A percentile compares a stretch with the other conserved stretches of the same genome.
Evolutionary conservation across 2,888 invertebrate species (phyloP).

Genomic region (Anthrax anthrax): DNA sequence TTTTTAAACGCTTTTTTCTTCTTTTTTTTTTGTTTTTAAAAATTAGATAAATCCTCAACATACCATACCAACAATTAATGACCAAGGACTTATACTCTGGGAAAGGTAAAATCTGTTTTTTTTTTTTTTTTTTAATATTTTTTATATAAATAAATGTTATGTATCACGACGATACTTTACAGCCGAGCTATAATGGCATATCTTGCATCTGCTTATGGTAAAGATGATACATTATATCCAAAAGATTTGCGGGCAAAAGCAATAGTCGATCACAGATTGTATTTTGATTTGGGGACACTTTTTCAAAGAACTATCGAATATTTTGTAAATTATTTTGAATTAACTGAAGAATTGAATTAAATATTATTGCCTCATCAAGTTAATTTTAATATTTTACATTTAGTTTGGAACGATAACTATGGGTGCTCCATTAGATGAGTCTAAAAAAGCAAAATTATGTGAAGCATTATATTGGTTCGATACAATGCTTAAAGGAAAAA

Average conservation of each 20-base stretch:
- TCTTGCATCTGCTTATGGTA: conserved; percentile 43
- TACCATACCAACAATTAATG: conserved; percentile 42
- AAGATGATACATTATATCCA: conserved; percentile 44
- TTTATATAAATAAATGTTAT: neutral
- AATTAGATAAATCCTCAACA: conserved; percentile 39
- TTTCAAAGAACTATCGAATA: conserved; percentile 39
- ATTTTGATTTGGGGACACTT: conserved; percentile 42
- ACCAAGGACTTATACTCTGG: conserved; percentile 40
- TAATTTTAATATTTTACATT: conserved; percentile 6
- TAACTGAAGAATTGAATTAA: neutral
- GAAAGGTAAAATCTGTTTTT: conserved; percentile 37
- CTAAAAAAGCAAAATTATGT: conserved; percentile 37
- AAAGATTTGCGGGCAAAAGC: conserved; percentile 43
- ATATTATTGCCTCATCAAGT: neutral
- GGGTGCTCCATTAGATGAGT: conserved; percentile 34
- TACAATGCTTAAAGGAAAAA: conserved; percentile 37
- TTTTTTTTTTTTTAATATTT: neutral
- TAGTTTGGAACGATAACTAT: conserved; percentile 37
- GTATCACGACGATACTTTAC: neutral
- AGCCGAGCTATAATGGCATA: conserved; percentile 43
- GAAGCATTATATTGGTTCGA: conserved; percentile 44
- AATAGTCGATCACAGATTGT: conserved; percentile 42
- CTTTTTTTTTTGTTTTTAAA: neutral
- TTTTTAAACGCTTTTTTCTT: no score
- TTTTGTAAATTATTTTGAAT: conserved; percentile 35